Base-by-base conservation (phyloP, 1,140 invertebrate species). In the Cryptotermes secundus region DNA sequence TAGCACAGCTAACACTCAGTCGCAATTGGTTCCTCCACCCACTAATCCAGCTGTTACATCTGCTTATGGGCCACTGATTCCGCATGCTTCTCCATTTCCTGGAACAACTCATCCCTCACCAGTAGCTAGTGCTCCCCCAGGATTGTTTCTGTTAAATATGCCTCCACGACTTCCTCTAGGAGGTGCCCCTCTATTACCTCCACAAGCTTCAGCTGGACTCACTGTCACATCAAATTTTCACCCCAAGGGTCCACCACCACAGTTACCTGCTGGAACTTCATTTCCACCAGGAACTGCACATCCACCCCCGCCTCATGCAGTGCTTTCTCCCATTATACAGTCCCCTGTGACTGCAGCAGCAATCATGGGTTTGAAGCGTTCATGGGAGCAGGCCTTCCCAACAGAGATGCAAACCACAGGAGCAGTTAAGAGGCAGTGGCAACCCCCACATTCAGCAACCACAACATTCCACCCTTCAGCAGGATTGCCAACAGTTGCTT, bases 261-360 rank as follows among this genome's bases (percentile, higher is more conserved):
- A 72, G 59, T 31, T 72, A 72, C 59, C 59, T 72, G 4, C 59
- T 31, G 59, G 59, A n/a, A 6, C 59, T 6, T 72, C 59, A 72
- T 45, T 82, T 42, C 26, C 81, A 0, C 14, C 81, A 45, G 81
- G 36, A 42, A 45, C 89, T 19, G 86, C 92, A 26, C 90, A 89
- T 4, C 88, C 88, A 82, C 91, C 87, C 35, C 87, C 86, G 84
- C 89, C 88, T 85, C 91, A 90, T 85, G 90, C 87, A 83, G 88
- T 90, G 84, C 89, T 91, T 89, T 88, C 90, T 87, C 86, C 88
- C 88, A 87, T 89, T 85, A 87, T 90, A 89, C 89, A 90, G 84
- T 86, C 88, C 34, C 88, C 89, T 0, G 85, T 89, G 35, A 87
- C 87, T 84, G 86, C 88, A 4, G 45, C 45, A 34, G 87, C 89